phyloP scores from a whole-genome alignment of 2,888 invertebrate species.

The Sminthurides aquaticus region DNA sequence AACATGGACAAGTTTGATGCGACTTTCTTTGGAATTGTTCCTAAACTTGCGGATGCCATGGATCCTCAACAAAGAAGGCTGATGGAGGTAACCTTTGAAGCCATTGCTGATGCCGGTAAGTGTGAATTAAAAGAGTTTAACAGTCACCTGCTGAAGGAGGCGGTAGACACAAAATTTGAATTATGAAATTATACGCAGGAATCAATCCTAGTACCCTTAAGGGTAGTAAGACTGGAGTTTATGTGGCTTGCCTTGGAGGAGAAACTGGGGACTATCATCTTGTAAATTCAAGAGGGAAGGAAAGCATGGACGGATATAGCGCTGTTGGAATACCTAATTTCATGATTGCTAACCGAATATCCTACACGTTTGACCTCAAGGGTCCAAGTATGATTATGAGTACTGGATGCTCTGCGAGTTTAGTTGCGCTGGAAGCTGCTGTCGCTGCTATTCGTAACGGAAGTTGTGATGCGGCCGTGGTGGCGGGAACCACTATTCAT shows the following conservation, averaged over 20 bases:
- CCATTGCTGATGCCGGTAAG: constrained; percentile 63
- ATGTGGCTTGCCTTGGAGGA: constrained; percentile 49
- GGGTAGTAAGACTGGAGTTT: constrained; percentile 55
- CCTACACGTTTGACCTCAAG: constrained; percentile 54
- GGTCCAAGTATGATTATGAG: constrained; percentile 57
- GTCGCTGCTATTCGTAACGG: constrained; percentile 47
- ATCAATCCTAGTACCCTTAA: constrained; percentile 49
- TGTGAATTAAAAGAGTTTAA: background rate
- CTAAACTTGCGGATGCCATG: constrained; percentile 67
- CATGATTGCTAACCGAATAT: constrained; percentile 56
- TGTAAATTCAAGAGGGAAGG: background rate
- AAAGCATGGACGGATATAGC: constrained; percentile 50
- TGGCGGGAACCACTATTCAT: constrained; percentile 54
- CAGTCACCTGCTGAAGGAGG: background rate
- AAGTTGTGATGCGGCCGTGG: constrained; percentile 53
- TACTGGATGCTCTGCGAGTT: constrained; percentile 60
- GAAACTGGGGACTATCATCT: constrained; percentile 16
- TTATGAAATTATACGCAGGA: constrained; percentile 32
- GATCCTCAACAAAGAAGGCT: constrained; percentile 67
- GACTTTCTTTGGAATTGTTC: constrained; percentile 66
- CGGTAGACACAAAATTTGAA: background rate
- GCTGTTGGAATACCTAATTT: constrained; percentile 54
- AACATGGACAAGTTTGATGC: constrained; percentile 66
- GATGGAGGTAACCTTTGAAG: constrained; percentile 69
- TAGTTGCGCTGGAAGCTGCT: constrained; percentile 51